Evolutionary conservation across 2,113 vertebrate species (phyloP).

Genomic region (Halichoeres trimaculatus): DNA sequence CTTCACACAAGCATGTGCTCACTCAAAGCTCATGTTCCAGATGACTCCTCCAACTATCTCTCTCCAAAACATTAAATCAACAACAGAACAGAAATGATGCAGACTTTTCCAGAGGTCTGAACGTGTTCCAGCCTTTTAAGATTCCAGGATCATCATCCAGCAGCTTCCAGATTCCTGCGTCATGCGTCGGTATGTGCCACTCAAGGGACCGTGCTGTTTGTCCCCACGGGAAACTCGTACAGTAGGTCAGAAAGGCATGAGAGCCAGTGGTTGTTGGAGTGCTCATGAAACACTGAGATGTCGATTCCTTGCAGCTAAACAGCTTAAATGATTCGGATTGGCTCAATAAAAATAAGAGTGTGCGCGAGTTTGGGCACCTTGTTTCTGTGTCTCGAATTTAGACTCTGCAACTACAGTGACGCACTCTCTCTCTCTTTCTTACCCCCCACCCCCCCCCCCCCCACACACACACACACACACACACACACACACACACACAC

Average conservation of each 20-base stretch:
- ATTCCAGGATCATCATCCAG: constrained; percentile 49
- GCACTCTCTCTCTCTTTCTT: neutral
- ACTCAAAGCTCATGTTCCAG: constrained; percentile 24
- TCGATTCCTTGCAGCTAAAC: constrained; percentile 1
- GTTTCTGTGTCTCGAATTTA: neutral
- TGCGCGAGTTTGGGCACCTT: constrained; percentile 16
- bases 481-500: constrained; percentile 21
- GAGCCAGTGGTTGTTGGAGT: neutral
- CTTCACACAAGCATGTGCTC: constrained; percentile 7
- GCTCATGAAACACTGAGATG: neutral
- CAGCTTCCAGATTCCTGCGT: constrained; percentile 64
- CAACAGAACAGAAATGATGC: neutral
- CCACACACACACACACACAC: constrained; percentile 21
- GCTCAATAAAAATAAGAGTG: constrained; percentile 9
- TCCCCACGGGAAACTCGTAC: constrained; percentile 41
- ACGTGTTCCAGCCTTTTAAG: constrained; percentile 12
- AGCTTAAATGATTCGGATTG: neutral
- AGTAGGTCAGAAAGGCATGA: constrained; percentile 24
- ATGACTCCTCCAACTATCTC: constrained; percentile 17
- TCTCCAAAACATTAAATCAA: neutral
- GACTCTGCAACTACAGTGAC: constrained; percentile 10
- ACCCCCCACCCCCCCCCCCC: neutral
- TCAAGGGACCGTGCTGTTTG: constrained; percentile 52
- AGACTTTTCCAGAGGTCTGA: neutral
- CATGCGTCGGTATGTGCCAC: constrained; percentile 66